These are phyloP conservation scores for Sebastes umbrosus DNA, from an alignment of 2,797 vertebrate species.

Conservation along the genomic window DNA sequence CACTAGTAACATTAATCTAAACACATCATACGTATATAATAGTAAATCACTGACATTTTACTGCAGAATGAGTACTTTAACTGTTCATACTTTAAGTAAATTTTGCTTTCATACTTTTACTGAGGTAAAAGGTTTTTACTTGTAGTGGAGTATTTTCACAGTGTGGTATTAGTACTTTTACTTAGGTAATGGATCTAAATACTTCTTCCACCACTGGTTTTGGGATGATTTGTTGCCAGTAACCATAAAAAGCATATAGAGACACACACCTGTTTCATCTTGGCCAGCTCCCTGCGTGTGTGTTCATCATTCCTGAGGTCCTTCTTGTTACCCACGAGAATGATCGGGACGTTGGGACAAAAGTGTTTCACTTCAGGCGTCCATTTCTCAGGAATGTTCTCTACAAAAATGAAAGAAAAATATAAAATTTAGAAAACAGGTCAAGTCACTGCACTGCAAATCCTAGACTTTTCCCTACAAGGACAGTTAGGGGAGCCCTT, in stretches of 20 bases:
- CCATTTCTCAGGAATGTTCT: slow-evolving; percentile 99
- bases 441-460: neutral
- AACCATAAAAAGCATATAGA: neutral
- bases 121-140: neutral
- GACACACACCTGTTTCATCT: slow-evolving; percentile 95
- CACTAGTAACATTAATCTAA: neutral
- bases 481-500: slow-evolving; percentile 17
- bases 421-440: neutral
- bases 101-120: too few species aligned
- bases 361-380: slow-evolving; percentile 99
- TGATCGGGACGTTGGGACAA: slow-evolving; percentile 98
- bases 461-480: slow-evolving; percentile 15
- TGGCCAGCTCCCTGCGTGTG: slow-evolving; percentile 95
- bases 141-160: neutral
- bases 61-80: neutral
- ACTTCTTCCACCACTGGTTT: neutral
- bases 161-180: neutral
- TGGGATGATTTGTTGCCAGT: neutral
- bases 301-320: slow-evolving; percentile 98
- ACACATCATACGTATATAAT: neutral
- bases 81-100: too few species aligned
- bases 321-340: slow-evolving; percentile 98
- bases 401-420: slow-evolving; percentile 68
- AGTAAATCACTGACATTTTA: neutral
- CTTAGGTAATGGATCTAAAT: neutral